Evolutionary conservation across 1,140 invertebrate genomes (phyloP), one percentile per base, ranked within the genome.

Genomic region (Brachionus manjavacas): DNA sequence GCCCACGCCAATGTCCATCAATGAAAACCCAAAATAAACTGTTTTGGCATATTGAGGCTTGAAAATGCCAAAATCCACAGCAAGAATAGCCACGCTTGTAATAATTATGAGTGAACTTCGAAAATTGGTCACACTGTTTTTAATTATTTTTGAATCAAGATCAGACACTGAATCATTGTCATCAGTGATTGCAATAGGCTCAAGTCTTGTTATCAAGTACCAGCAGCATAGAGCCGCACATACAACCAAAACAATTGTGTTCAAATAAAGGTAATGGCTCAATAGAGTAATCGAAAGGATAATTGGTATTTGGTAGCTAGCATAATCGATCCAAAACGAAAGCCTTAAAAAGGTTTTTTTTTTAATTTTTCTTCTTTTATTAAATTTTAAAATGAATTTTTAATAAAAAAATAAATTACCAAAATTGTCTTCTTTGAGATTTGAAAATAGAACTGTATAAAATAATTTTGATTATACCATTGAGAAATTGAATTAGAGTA

Each of bases 1-100:
- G 0, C 95, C 96, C 11, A 98, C 96, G 23, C 96, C 96, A 46
- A 93, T 91, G 88, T 99, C 96, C 97, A 99, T 99, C n/a, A 96
- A 88, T 87, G 95, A 93, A 86, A 93, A 95, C 0, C 96, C 96
- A 91, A 91, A 96, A 0, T 88, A 92, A 88, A 94, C 93, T 8
- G 94, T 95, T 90, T 99, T 98, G 0, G 93, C 94, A 41, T 78
- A 41, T 25, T 78, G 4, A 28, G 28, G 20, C 28, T 31, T 31
- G 35, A 78, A 78, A 39, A 78, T 43, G 11, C 11, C 16, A 43
- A 78, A 78, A 78, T 78, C 74, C 3, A 78, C 74, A 39, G 74
- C 74, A 25, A 78, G 39, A n/a, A 78, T 78, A 78, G 74, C 74
- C 9, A 78, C 74, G 14, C 74, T 39, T 25, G 74, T 78, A 25